phyloP scores from a whole-genome alignment of 2,888 invertebrate genomes.

The Gnatocerus cornutus region DNA sequence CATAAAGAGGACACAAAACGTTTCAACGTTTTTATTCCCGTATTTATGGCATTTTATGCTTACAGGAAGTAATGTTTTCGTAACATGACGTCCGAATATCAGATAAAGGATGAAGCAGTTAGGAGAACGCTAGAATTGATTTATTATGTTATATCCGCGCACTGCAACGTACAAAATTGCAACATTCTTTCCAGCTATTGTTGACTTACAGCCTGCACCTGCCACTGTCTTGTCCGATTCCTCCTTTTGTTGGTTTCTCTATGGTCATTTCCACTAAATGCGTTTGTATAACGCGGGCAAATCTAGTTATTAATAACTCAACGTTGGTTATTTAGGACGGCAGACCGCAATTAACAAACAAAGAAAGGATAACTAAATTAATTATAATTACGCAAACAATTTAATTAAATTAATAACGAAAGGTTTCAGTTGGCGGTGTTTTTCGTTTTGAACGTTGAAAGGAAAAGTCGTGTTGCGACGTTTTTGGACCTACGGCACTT shows the following conservation, averaged over 20 bases:
- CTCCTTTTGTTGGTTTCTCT: not conserved
- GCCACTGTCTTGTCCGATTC: constrained; percentile 3
- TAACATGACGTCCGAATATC: constrained; percentile 1
- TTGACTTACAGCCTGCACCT: constrained; percentile 10
- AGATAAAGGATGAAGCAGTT: constrained; percentile 9
- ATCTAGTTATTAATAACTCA: constrained; percentile 7
- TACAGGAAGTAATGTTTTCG: constrained; percentile 12
- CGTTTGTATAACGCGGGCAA: not conserved
- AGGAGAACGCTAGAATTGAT: constrained; percentile 20
- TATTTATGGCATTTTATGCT: constrained; percentile 13
- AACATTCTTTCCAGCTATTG: constrained; percentile 27
- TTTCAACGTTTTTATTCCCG: constrained; percentile 1
- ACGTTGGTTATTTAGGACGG: constrained; percentile 10
- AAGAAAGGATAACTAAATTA: constrained; percentile 31
- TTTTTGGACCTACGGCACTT: not conserved
- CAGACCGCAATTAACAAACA: constrained; percentile 8
- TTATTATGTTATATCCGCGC: constrained; percentile 14
- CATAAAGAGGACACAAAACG: constrained; percentile 3
- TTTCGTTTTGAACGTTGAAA: constrained; percentile 9
- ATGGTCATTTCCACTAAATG: not conserved
- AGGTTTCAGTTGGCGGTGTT: constrained; percentile 11
- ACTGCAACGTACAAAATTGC: constrained; percentile 22
- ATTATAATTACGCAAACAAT: constrained; percentile 25
- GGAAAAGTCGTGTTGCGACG: not conserved
- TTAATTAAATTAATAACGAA: constrained; percentile 24